Evolutionary conservation across 2,797 vertebrate genomes (phyloP), one percentile per base, ranked within the genome.

Genomic region (Cirrhinus mrigala): DNA sequence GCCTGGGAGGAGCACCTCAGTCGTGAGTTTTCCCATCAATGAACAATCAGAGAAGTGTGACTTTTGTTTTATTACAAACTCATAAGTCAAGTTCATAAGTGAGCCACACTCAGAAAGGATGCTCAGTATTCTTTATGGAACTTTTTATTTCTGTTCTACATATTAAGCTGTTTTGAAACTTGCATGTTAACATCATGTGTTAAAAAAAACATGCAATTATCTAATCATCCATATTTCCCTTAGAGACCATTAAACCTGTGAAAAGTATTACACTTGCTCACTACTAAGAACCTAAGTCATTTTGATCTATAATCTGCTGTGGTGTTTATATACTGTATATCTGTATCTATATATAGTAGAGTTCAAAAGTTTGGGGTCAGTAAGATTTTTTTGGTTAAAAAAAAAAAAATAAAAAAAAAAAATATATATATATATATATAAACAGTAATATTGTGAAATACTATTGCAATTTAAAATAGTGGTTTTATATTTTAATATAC

Each of bases 1-100:
- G 98, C 29, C 99, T 99, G 4, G 98, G 98, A 93, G 98, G 98
- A 82, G 98, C 99, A 18, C 98, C 98, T 54, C 98, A 99, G 94
- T 99, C 98, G 98, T 99, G 94, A 97, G 98, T 97, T 29, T 77
- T 77, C 46, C 24, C 71, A 66, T 76, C 27, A 76, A 20, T 50
- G 40, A 50, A 80, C 50, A 69, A 40, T 56, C 27, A 56, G 20
- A 54, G 48, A 76, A 83, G 60, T 66, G 27, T 37, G 27, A 52
- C 46, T 52, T 3, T 11, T 14, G 70, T 52, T 71, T 54, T n/a
- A 54, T 3, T 16, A 48, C 62, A 24, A 24, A 27, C 11, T 50
- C 15, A 73, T 10, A 46, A 20, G 1, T 48, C 24, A 50, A 60
- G 48, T 50, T 33, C 18, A 52, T 71, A 58, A 9, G 11, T 22